Conservation (phyloP, 2,113 vertebrate species). For the Peromyscus californicus region DNA sequence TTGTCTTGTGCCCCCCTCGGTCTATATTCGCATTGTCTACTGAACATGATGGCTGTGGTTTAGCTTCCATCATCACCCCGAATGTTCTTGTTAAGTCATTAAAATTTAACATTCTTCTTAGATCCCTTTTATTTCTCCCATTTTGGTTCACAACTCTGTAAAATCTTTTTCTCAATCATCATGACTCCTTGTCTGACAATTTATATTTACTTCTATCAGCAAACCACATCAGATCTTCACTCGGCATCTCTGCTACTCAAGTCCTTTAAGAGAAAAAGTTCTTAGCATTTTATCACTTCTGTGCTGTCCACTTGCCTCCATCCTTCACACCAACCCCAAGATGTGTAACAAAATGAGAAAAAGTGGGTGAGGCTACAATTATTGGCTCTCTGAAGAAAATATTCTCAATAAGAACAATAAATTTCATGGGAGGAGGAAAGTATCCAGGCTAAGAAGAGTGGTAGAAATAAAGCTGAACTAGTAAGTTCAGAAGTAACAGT, state of each 20-base stretch:
- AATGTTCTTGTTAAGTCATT: background rate
- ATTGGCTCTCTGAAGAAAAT: background rate
- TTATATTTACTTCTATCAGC: background rate
- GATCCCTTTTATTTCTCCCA: too few relatives aligned
- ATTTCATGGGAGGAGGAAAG: background rate
- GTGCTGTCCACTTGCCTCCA: rapidly evolving
- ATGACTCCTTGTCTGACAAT: background rate
- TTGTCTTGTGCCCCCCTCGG: rapidly evolving
- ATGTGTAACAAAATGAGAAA: background rate
- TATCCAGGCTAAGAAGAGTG: background rate
- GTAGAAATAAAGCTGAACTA: background rate
- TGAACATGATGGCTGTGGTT: background rate
- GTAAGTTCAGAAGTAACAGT: background rate
- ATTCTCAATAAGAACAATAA: background rate
- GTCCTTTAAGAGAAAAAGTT: background rate
- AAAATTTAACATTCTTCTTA: background rate
- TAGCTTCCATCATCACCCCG: background rate
- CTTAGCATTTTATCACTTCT: background rate
- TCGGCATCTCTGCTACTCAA: background rate
- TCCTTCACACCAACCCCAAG: background rate
- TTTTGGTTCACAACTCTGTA: background rate
- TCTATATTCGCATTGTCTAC: background rate
- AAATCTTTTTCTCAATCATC: background rate
- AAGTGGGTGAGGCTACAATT: background rate
- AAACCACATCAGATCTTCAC: background rate